Evolutionary conservation across 2,888 invertebrate genomes (phyloP).

Genomic region (Drosophila diplacantha): DNA sequence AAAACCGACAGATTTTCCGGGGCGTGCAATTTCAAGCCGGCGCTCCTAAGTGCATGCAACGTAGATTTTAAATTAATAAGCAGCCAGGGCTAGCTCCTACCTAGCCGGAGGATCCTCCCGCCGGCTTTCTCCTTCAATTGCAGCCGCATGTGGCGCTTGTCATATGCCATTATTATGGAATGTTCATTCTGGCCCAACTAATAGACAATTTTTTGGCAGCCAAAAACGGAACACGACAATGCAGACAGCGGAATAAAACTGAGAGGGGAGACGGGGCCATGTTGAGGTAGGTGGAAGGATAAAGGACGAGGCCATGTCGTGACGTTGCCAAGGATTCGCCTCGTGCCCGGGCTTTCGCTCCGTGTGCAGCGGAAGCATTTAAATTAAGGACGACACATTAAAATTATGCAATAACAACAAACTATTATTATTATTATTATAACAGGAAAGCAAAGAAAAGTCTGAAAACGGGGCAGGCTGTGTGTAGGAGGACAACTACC

Average conservation of each 20-base stretch:
- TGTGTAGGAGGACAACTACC: background rate
- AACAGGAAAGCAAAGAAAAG: constrained; percentile 6
- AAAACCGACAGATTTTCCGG: constrained; percentile 31
- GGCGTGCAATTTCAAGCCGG: constrained; percentile 47
- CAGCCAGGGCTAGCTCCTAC: constrained; percentile 43
- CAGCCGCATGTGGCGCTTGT: constrained; percentile 70
- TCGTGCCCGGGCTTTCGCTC: constrained; percentile 25
- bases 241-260: constrained; percentile 16
- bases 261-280: background rate
- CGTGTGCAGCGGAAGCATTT: constrained; percentile 74
- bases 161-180: constrained; percentile 71
- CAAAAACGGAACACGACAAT: constrained; percentile 53
- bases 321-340: constrained; percentile 67
- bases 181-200: constrained; percentile 69
- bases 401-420: constrained; percentile 73
- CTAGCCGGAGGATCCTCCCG: constrained; percentile 7
- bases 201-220: constrained; percentile 74
- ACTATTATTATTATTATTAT: constrained; percentile 56
- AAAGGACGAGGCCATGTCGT: constrained; percentile 55
- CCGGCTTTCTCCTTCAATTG: constrained; percentile 40
- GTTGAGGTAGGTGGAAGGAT: constrained; percentile 33
- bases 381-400: constrained; percentile 75
- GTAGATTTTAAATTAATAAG: constrained; percentile 73
- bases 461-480: background rate
- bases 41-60: constrained; percentile 60